A percentile compares a stretch with the other conserved stretches of the same genome.
phyloP scores from a whole-genome alignment of 2,888 invertebrate genomes.

The Halocaridina rubra region DNA sequence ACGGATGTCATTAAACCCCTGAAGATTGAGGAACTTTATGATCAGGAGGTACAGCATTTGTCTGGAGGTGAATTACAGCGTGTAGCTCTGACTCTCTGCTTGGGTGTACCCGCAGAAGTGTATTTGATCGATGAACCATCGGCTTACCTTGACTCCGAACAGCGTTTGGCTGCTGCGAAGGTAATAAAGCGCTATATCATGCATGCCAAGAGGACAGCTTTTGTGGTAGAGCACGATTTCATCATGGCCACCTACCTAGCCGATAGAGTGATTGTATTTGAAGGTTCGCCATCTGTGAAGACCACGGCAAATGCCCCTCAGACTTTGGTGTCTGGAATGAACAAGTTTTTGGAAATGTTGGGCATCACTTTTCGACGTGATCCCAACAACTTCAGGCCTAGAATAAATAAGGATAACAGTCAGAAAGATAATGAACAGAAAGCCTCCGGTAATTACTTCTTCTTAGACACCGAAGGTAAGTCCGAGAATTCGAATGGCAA shows the following conservation, averaged over 20 bases:
- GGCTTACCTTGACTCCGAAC: conserved; percentile 98
- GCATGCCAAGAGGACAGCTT: conserved; percentile 99
- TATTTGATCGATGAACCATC: conserved; percentile 99
- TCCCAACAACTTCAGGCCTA: conserved; percentile 97
- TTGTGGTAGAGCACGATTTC: conserved; percentile 99
- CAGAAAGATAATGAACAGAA: conserved; percentile 99
- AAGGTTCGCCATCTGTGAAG: conserved; percentile 89
- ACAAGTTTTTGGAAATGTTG: conserved; percentile 91
- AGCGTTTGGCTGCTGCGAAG: conserved; percentile 99
- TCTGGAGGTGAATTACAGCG: conserved; percentile 99
- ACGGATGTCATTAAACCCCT: conserved; percentile 99
- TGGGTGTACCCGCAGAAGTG: conserved; percentile 98
- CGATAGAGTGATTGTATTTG: conserved; percentile 98
- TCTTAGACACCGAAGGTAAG: conserved; percentile 78
- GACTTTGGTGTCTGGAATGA: conserved; percentile 96
- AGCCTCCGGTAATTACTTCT: conserved; percentile 97
- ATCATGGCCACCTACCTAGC: conserved; percentile 99
- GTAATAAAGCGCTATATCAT: conserved; percentile 99
- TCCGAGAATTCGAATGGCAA: conserved; percentile 37
- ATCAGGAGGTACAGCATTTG: conserved; percentile 97
- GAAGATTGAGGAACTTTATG: conserved; percentile 96
- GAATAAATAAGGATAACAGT: conserved; percentile 96
- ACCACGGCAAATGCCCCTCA: conserved; percentile 90
- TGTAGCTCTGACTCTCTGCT: conserved; percentile 93
- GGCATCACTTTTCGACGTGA: conserved; percentile 98